Percentiles rank a stretch among this genome's conserved stretches.
Conservation (phyloP, 2,797 vertebrate species). For the Salmo trutta region DNA sequence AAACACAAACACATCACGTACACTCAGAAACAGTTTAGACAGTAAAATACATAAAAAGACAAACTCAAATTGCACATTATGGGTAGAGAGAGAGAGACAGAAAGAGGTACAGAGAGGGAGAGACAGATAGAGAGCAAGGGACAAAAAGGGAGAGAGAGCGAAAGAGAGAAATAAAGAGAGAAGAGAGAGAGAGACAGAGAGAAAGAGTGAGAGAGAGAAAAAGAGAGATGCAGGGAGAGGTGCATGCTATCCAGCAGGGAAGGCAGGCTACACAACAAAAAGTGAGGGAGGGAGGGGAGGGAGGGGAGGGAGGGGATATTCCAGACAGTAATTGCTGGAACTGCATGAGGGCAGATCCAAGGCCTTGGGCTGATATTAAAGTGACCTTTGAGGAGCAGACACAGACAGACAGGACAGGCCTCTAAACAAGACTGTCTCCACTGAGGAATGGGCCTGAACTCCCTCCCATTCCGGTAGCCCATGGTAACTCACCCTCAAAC, state of each 20-base stretch:
- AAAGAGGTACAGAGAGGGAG: neutral
- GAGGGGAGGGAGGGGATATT: conserved; percentile 49
- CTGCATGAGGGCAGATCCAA: conserved; percentile 62
- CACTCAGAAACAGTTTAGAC: neutral
- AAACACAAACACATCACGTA: neutral
- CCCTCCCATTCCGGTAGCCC: conserved; percentile 40
- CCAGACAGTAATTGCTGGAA: conserved; percentile 53
- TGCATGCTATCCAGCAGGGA: neutral
- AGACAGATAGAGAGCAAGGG: neutral
- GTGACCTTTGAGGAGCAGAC: conserved; percentile 62
- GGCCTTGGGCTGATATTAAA: conserved; percentile 71
- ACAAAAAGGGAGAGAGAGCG: too few relatives aligned
- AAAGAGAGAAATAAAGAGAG: neutral
- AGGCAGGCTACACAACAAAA: conserved; percentile 38
- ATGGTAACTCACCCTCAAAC: conserved; percentile 30
- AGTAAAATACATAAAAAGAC: neutral
- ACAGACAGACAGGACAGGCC: conserved; percentile 62
- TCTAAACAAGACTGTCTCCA: conserved; percentile 71
- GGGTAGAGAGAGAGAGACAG: neutral
- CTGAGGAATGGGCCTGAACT: conserved; percentile 63
- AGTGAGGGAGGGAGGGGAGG: conserved; percentile 31
- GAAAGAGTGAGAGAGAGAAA: neutral
- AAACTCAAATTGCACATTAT: neutral
- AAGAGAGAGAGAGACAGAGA: neutral
- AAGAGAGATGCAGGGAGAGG: neutral